A percentile compares a stretch with the other conserved stretches of the same genome.
Evolutionary conservation across 1,140 invertebrate genomes (phyloP).

Genomic region (Ceratitis capitata): DNA sequence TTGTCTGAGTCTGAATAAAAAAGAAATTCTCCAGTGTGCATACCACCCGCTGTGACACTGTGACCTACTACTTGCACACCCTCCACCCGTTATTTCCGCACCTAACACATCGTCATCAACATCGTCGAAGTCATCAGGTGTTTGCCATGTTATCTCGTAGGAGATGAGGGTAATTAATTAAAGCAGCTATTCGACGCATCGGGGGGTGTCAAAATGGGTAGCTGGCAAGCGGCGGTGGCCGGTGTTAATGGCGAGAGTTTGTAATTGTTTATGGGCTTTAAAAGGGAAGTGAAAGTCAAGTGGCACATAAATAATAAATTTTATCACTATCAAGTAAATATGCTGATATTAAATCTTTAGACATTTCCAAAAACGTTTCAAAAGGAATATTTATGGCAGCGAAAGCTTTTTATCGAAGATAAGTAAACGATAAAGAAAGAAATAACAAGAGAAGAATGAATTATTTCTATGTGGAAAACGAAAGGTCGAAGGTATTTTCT

Average conservation of each 20-base stretch:
- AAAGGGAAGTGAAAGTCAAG: not conserved
- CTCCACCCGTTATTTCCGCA: not conserved
- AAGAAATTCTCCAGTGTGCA: too few relatives aligned
- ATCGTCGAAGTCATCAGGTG: not conserved
- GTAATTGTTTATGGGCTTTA: not conserved
- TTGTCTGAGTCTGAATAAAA: not conserved
- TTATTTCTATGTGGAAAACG: too few relatives aligned
- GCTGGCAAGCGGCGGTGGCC: not conserved
- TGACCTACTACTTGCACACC: too few relatives aligned
- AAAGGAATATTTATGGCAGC: not conserved
- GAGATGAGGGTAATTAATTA: not conserved
- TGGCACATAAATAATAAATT: not conserved
- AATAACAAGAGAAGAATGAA: not conserved
- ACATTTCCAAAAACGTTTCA: not conserved
- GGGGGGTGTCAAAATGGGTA: not conserved
- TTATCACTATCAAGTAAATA: not conserved
- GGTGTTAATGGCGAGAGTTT: not conserved
- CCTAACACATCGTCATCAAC: not conserved
- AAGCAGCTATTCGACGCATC: not conserved
- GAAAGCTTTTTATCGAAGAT: too few relatives aligned
- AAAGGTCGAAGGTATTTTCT: too few relatives aligned
- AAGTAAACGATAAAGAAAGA: too few relatives aligned
- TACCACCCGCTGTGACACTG: too few relatives aligned
- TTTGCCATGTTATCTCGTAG: not conserved
- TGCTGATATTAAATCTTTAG: not conserved